These are phyloP conservation scores for Ctenomys sociabilis DNA, from an alignment of 2,113 vertebrate genomes.

Conservation along the genomic window DNA sequence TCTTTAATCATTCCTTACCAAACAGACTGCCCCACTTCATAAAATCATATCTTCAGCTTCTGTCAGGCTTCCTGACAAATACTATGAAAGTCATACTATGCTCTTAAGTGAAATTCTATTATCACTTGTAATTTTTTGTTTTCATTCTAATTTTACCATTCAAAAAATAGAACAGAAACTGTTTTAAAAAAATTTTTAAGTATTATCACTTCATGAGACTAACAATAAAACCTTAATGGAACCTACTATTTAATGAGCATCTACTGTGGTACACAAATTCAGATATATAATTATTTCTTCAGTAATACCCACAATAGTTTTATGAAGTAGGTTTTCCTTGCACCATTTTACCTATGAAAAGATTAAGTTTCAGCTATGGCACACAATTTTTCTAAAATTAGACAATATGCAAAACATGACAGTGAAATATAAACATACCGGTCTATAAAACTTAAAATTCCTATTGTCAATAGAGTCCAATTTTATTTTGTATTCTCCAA, in stretches of 20 bases:
- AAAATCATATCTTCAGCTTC: constrained; percentile 54
- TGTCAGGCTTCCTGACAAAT: not conserved
- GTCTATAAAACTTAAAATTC: not conserved
- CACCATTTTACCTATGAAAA: not conserved
- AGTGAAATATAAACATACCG: not conserved
- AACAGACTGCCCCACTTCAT: constrained; percentile 36
- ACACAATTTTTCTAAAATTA: not conserved
- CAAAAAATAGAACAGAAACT: no score
- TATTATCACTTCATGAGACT: not conserved
- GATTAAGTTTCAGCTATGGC: not conserved
- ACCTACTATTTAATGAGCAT: not conserved
- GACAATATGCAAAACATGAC: not conserved
- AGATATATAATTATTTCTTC: not conserved
- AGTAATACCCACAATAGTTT: not conserved
- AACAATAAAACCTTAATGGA: not conserved
- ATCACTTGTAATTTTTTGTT: no score
- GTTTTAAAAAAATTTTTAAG: no score
- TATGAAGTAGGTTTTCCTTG: not conserved
- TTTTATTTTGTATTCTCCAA: not conserved
- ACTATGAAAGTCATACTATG: no score
- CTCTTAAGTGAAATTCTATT: no score
- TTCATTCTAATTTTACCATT: no score
- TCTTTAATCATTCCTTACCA: constrained; percentile 70
- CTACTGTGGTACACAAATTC: not conserved
- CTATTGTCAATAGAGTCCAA: not conserved